Conservation (phyloP, 1,140 invertebrate genomes). For the Sitobion miscanthi region DNA sequence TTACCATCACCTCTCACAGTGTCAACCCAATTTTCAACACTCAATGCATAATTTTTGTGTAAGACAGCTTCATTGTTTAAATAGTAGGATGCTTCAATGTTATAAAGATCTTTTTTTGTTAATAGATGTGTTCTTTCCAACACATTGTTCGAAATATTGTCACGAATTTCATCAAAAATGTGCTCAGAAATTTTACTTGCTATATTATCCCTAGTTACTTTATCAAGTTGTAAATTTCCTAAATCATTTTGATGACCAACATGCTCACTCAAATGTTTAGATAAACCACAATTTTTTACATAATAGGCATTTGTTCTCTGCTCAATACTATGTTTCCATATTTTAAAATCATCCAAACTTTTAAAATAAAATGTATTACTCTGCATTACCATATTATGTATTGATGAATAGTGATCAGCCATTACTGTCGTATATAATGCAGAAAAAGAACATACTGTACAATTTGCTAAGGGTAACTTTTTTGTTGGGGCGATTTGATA, state of each 20-base stretch:
- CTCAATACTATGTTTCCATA: neutral
- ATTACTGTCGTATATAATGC: no score
- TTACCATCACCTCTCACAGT: slow-evolving; percentile 25
- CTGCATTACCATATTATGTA: neutral
- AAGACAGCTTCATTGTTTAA: slow-evolving; percentile 32
- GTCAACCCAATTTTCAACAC: slow-evolving; percentile 38
- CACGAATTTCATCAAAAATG: neutral
- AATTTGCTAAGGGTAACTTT: neutral
- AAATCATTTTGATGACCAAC: neutral
- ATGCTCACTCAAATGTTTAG: neutral
- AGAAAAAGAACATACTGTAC: neutral
- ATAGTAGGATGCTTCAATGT: slow-evolving; percentile 54
- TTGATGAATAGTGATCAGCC: neutral
- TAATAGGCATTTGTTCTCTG: neutral
- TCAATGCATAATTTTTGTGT: slow-evolving; percentile 43
- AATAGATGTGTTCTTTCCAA: slow-evolving; percentile 62
- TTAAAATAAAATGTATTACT: neutral
- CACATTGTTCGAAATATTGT: neutral
- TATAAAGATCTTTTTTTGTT: slow-evolving; percentile 57
- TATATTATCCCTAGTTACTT: neutral
- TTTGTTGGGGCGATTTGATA: no score
- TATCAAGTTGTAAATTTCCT: no score
- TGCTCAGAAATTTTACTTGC: neutral
- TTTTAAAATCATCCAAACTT: neutral
- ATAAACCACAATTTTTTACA: neutral